phyloP scores from a whole-genome alignment of 2,113 vertebrate genomes.

The Gadus chalcogrammus region DNA sequence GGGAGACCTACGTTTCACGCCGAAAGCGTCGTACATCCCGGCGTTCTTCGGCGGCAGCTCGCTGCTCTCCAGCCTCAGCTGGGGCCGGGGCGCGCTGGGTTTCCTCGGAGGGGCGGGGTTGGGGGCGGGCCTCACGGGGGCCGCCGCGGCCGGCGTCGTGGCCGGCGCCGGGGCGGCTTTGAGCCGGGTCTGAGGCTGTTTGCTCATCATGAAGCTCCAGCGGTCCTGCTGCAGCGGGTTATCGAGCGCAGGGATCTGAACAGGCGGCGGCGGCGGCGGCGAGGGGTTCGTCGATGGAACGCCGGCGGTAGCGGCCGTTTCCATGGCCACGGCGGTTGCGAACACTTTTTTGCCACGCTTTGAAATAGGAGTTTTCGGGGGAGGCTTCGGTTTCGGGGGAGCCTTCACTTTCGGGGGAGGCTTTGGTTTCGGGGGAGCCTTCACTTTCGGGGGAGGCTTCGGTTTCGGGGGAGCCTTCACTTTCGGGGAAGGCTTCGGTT shows the following conservation, averaged over 20 bases:
- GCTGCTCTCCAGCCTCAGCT: constrained; percentile 35
- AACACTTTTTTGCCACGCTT: background rate
- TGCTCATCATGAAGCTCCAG: constrained; percentile 66
- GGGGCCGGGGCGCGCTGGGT: constrained; percentile 17
- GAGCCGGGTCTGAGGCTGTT: constrained; percentile 40
- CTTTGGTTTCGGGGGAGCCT: background rate
- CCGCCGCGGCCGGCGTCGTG: background rate
- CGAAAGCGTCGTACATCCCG: constrained; percentile 81
- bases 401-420: background rate
- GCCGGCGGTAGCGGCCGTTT: fast-evolving
- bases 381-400: background rate
- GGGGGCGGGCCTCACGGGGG: constrained; percentile 26
- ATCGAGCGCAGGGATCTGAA: background rate
- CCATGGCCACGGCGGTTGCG: background rate
- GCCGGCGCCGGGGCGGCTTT: background rate
- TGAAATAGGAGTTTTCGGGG: background rate
- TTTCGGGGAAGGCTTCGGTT: background rate
- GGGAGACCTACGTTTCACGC: constrained; percentile 12
- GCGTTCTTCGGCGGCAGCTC: constrained; percentile 78
- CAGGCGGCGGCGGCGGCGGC: background rate
- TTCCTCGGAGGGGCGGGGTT: constrained; percentile 46
- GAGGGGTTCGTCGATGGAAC: constrained; percentile 16
- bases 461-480: background rate
- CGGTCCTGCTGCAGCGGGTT: constrained; percentile 12
- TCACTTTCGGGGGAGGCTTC: too few species aligned